These are phyloP conservation scores for Anolis sagrei DNA, from an alignment of 2,113 vertebrate species.

Conservation along the genomic window DNA sequence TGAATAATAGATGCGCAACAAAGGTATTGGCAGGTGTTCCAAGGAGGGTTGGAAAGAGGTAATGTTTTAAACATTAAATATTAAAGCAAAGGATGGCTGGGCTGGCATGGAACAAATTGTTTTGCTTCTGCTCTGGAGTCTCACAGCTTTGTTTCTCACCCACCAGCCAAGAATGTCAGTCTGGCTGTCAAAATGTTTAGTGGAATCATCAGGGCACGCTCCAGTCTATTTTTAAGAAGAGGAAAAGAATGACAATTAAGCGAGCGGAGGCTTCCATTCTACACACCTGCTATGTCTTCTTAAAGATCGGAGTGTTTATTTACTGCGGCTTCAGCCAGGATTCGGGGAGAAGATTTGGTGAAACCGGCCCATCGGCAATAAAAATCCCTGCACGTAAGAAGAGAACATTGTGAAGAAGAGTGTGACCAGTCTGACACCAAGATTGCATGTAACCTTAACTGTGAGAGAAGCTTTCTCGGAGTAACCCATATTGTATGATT, in stretches of 20 bases:
- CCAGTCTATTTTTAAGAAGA: slow-evolving; percentile 65
- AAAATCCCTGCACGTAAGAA: not conserved
- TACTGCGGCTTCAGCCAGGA: not conserved
- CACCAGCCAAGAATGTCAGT: slow-evolving; percentile 28
- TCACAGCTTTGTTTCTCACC: slow-evolving; percentile 37
- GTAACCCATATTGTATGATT: too few relatives aligned
- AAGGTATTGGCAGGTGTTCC: slow-evolving; percentile 54
- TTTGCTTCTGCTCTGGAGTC: slow-evolving; percentile 49
- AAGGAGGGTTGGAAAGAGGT: slow-evolving; percentile 59
- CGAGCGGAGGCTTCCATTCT: slow-evolving; percentile 57
- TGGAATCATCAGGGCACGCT: slow-evolving; percentile 50
- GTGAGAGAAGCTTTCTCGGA: too few relatives aligned
- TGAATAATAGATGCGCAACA: slow-evolving; percentile 57
- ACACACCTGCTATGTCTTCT: slow-evolving; percentile 58
- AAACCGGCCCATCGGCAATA: not conserved
- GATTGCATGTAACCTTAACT: not conserved
- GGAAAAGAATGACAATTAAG: slow-evolving; percentile 52
- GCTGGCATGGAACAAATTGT: slow-evolving; percentile 34
- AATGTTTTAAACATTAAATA: slow-evolving; percentile 70
- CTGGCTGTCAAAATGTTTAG: slow-evolving; percentile 27
- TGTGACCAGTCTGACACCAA: not conserved
- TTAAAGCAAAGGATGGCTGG: slow-evolving; percentile 43
- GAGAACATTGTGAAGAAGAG: not conserved
- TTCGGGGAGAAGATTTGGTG: not conserved
- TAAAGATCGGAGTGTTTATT: slow-evolving; percentile 56